Percentiles rank a stretch among this genome's conserved stretches.
Conservation (phyloP, 2,797 vertebrate genomes). For the Sebastes miniatus region DNA sequence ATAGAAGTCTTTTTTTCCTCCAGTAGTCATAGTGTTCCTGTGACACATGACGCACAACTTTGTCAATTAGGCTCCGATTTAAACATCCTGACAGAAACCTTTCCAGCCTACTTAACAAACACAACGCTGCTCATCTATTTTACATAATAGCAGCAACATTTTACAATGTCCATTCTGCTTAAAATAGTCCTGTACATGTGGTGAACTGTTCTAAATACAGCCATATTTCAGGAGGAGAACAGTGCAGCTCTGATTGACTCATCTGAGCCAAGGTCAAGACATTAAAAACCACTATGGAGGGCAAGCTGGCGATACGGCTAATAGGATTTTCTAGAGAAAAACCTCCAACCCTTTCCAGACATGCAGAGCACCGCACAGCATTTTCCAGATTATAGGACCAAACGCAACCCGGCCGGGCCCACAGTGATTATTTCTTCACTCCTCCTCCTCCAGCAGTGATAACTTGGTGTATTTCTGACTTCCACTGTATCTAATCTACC, state of each 20-base stretch:
- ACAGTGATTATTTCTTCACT: background rate
- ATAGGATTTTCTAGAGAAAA: background rate
- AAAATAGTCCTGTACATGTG: background rate
- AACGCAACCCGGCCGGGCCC: background rate
- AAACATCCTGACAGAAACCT: background rate
- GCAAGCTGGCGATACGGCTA: background rate
- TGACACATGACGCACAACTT: background rate
- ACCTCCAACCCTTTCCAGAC: background rate
- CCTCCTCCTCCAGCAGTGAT: conserved; percentile 15
- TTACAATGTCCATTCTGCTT: background rate
- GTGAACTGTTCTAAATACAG: background rate
- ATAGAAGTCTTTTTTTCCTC: background rate
- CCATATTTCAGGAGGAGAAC: background rate
- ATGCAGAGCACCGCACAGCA: background rate
- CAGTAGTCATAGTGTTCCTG: background rate
- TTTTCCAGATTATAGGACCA: background rate
- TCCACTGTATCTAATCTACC: conserved; percentile 46
- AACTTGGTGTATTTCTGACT: conserved; percentile 44
- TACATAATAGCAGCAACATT: background rate
- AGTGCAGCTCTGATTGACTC: background rate
- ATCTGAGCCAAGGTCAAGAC: background rate
- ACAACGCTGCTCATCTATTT: no score
- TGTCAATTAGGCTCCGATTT: background rate
- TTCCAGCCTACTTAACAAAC: background rate
- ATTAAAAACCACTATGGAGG: background rate